Base-by-base conservation (phyloP, 2,888 invertebrate genomes). In the Eudasyphora cyanicolor region DNA sequence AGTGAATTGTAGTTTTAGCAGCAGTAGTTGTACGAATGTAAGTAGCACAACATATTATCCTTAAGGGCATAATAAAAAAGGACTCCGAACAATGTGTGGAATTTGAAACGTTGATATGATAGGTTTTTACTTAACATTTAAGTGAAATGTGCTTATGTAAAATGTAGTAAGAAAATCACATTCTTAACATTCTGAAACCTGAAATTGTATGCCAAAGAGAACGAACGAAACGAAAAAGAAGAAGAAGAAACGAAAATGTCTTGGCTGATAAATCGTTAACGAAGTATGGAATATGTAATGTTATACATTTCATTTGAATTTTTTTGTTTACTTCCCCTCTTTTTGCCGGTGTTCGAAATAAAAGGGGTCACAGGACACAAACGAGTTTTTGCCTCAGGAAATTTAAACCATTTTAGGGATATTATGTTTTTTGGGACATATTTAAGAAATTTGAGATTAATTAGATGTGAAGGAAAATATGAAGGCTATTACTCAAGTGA, bases 231-330 rank as follows among this genome's bases (percentile, higher is more conserved):
- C n/a, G n/a, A n/a, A n/a, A n/a, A 24, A 12, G 57, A 6, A 57
- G 24, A 45, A 62, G n/a, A 75, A 45, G 71, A 79, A 67, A 76
- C 49, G 17, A 24, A 35, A 42, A 62, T 78, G 80, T 84, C 78
- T 75, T 71, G 71, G 62, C 71, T 71, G 80, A 80, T 83, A 78
- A 80, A 84, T 78, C 80, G 29, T 80, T 80, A 57, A 49, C 57
- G 73, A 54, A 76, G 67, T 45, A 73, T 49, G 21, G 69, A 62
- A n/a, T 42, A 17, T 32, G 79, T 57, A 57, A 67, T 57, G 67
- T 17, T 67, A 64, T 49, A 70, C 51, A 35, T 71, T 62, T 49
- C n/a, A 24, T 51, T 51, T n/a, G 8, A 17, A 35, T 29, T 60
- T 5, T 29, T 60, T 29, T 21, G 21, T 51, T n/a, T 19, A 49